Percentiles rank a stretch among this genome's conserved stretches.
Conservation (phyloP, 2,797 vertebrate species). For the Chaetophractus vellerosus region DNA sequence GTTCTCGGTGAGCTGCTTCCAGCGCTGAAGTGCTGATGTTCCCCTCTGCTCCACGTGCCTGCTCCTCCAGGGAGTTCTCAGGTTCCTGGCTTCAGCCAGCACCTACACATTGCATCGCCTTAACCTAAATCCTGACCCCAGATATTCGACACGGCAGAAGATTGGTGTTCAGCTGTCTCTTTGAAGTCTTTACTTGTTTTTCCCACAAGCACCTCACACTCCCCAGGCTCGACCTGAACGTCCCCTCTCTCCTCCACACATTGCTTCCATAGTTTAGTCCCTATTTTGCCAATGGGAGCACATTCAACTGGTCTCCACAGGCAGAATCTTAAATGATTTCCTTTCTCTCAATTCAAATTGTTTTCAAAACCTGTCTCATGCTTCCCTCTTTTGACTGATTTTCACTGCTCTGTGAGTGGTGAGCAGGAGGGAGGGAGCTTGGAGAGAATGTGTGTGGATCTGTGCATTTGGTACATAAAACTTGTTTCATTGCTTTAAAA, state of each 20-base stretch:
- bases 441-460: background rate
- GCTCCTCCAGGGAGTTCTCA: too few relatives aligned
- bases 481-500: conserved; percentile 16
- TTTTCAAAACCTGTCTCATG: background rate
- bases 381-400: conserved; percentile 58
- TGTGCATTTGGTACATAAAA: background rate
- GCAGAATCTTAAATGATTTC: background rate
- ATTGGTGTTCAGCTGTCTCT: background rate
- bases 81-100: background rate
- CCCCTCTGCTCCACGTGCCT: background rate
- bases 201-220: background rate
- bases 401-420: conserved; percentile 22
- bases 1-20: background rate
- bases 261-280: background rate
- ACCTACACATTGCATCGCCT: background rate
- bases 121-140: background rate
- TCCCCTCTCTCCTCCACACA: background rate
- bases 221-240: background rate
- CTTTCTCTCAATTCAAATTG: background rate
- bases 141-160: background rate
- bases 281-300: background rate
- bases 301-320: background rate
- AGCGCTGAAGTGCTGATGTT: background rate
- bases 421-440: background rate
- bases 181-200: background rate